Base-by-base conservation (phyloP, 2,797 vertebrate genomes). In the Betta splendens region DNA sequence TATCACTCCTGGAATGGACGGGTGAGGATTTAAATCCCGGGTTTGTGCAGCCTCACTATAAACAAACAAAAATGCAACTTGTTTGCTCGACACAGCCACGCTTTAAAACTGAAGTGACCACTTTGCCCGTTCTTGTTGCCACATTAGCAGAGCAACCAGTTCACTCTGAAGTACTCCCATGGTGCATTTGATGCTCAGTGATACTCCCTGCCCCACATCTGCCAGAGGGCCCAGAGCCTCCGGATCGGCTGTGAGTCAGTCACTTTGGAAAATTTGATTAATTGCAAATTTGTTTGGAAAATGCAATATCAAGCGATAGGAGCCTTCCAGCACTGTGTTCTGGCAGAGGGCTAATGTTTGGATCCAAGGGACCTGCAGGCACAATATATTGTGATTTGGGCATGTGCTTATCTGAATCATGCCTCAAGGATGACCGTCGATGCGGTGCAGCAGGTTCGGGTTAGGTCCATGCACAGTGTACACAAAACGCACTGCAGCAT, bases 221-320 rank as follows among this genome's bases (percentile, higher is more conserved):
- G 61, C 46, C 56, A 72, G 17, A 64, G 64, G 43, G 49, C 54
- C 57, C 36, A n/a, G 39, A 52, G 54, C 50, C 44, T 32, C 2
- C 36, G 53, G 43, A 33, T 47, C 60, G 52, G 45, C 67, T 50
- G 51, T 1, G 32, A 64, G 50, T 64, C 62, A 47, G 49, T 64
- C 40, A 53, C 44, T 51, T 64, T 64, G n/a, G 15, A 35, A 45
- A 65, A 78, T 80, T 64, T 77, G 37, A 77, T 82, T 74, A 54
- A 64, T 79, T 67, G 50, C 59, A 68, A 72, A 79, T 79, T 78
- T 70, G 62, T 68, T 61, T 71, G 39, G 58, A 76, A 81, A 79
- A 64, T 61, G 15, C 5, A 20, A 72, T 58, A 70, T 70, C 15
- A 64, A 57, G 18, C 40, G 26, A 64, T 35, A 73, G 36, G 23